Evolutionary conservation across 2,888 invertebrate genomes (phyloP).

Genomic region (Tinea semifulvella): DNA sequence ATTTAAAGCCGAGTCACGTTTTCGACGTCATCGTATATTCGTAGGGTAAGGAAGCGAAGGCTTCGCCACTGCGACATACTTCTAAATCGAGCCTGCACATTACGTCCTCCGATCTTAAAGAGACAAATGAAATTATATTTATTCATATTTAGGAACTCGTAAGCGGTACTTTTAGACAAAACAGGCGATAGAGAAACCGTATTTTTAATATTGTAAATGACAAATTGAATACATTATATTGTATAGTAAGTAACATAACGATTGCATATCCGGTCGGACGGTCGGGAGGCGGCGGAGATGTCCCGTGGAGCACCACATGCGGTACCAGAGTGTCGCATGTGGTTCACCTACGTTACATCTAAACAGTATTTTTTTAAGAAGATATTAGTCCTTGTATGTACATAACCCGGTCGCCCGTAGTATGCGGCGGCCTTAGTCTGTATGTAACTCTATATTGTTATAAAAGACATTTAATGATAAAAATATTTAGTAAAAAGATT

Average conservation of each 20-base stretch:
- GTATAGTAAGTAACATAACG: slow-evolving; percentile 35
- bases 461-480: slow-evolving; percentile 59
- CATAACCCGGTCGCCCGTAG: slow-evolving; percentile 49
- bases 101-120: slow-evolving; percentile 62
- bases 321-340: slow-evolving; percentile 50
- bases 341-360: slow-evolving; percentile 65
- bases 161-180: slow-evolving; percentile 61
- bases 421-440: slow-evolving; percentile 51
- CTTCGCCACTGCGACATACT: slow-evolving; percentile 64
- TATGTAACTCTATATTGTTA: slow-evolving; percentile 52
- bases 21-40: slow-evolving; percentile 64
- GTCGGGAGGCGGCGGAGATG: slow-evolving; percentile 59
- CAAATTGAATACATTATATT: slow-evolving; percentile 44
- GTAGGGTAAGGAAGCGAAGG: slow-evolving; percentile 57
- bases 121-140: slow-evolving; percentile 59
- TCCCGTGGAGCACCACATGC: slow-evolving; percentile 42
- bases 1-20: slow-evolving; percentile 64
- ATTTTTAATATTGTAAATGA: slow-evolving; percentile 63
- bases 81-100: slow-evolving; percentile 66
- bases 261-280: slow-evolving; percentile 63
- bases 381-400: slow-evolving; percentile 65
- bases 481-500: slow-evolving; percentile 57
- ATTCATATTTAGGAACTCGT: slow-evolving; percentile 52
- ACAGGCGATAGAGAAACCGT: slow-evolving; percentile 66
- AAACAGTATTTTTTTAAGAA: slow-evolving; percentile 68